These are phyloP conservation scores for Lissocephala sabroskyi DNA, from an alignment of 2,888 invertebrate species.

Conservation along the genomic window DNA sequence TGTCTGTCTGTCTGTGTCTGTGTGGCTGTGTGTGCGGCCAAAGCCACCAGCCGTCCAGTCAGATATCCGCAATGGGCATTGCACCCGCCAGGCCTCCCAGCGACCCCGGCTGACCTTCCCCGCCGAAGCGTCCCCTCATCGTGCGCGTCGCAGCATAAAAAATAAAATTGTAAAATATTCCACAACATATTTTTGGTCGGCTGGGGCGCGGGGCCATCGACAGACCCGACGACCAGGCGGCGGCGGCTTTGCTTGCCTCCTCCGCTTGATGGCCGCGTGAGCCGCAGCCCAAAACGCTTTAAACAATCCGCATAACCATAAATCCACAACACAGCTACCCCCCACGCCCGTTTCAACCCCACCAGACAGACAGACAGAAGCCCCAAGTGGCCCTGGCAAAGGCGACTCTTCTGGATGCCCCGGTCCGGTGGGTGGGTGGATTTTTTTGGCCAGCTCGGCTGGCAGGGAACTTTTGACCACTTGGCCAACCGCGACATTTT, in stretches of 20 bases:
- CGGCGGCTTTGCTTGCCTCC: slow-evolving; percentile 13
- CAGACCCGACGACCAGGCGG: too few species aligned
- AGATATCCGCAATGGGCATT: too few species aligned
- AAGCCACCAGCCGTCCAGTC: too few species aligned
- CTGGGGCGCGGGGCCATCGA: too few species aligned
- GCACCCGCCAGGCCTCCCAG: too few species aligned
- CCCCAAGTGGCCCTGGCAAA: too few species aligned
- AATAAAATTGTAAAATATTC: slow-evolving; percentile 56
- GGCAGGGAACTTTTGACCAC: slow-evolving; percentile 52
- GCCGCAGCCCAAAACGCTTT: slow-evolving; percentile 25
- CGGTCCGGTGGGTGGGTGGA: background rate
- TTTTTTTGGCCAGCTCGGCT: slow-evolving; percentile 34
- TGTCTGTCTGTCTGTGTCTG: too few species aligned
- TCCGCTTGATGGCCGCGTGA: slow-evolving; percentile 40
- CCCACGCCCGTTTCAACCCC: too few species aligned
- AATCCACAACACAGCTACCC: slow-evolving; percentile 38
- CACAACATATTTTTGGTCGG: slow-evolving; percentile 45
- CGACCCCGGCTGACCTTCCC: too few species aligned
- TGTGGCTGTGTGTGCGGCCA: too few species aligned
- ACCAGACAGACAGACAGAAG: too few species aligned
- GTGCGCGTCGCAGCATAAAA: slow-evolving; percentile 27
- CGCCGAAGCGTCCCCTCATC: too few species aligned
- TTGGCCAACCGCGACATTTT: slow-evolving; percentile 58
- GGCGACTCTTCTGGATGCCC: background rate
- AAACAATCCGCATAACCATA: slow-evolving; percentile 58